phyloP scores from a whole-genome alignment of 2,113 vertebrate species.

The Grammomys dolichurus region DNA sequence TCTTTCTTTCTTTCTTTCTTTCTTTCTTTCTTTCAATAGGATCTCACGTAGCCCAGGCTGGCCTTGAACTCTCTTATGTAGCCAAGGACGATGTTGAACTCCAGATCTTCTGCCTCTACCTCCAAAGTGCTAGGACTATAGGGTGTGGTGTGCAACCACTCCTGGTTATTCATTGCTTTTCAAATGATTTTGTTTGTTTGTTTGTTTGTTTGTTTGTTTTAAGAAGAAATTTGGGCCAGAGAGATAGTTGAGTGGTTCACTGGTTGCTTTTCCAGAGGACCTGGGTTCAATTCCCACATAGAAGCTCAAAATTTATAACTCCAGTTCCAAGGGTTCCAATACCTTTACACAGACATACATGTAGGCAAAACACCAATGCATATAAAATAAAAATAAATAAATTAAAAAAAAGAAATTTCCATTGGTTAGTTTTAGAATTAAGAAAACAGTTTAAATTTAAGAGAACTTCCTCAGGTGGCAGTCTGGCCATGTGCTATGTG shows the following conservation, averaged over 20 bases:
- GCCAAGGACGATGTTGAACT: not conserved
- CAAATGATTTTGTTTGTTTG: not conserved
- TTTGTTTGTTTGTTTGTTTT: no score
- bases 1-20: no score
- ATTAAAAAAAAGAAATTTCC: not conserved
- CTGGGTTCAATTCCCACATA: not conserved
- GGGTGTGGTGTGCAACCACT: not conserved
- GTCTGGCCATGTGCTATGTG: not conserved
- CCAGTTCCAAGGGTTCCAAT: not conserved
- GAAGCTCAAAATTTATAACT: not conserved
- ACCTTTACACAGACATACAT: not conserved
- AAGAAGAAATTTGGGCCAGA: not conserved
- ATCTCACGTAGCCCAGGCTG: not conserved
- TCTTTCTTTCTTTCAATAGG: not conserved
- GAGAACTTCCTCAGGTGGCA: accelerated
- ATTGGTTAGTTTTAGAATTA: not conserved
- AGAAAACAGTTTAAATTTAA: not conserved
- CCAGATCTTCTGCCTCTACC: not conserved
- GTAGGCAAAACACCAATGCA: not conserved
- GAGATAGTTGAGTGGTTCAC: not conserved
- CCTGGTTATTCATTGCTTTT: not conserved
- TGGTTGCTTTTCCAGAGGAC: not conserved
- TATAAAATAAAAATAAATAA: not conserved
- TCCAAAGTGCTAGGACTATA: not conserved
- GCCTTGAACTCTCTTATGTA: not conserved